These are phyloP conservation scores for Seriola dumerili DNA, from an alignment of 2,113 vertebrate species.

Conservation along the genomic window DNA sequence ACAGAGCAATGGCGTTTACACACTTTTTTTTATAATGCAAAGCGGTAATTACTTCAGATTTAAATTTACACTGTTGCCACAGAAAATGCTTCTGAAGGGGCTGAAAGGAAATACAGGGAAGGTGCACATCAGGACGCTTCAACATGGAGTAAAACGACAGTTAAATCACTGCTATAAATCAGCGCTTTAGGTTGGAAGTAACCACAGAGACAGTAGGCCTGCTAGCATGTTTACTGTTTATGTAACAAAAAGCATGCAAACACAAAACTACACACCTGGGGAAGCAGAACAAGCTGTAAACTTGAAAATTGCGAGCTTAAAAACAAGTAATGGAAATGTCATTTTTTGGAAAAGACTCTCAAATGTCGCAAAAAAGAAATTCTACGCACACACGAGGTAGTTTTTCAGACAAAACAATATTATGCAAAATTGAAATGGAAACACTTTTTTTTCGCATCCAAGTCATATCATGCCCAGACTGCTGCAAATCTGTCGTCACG, in stretches of 20 bases:
- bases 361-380: too few species aligned
- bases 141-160: not conserved
- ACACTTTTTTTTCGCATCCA: too few species aligned
- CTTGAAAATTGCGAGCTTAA: too few species aligned
- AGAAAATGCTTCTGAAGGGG: not conserved
- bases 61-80: not conserved
- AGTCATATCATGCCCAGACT: too few species aligned
- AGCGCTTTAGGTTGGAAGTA: not conserved
- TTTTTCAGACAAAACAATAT: too few species aligned
- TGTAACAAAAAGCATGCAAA: not conserved
- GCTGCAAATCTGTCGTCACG: too few species aligned
- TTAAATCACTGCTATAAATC: not conserved
- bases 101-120: not conserved
- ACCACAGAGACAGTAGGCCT: not conserved
- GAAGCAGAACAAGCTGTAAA: not conserved
- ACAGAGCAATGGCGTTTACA: conserved; percentile 8
- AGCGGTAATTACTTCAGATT: not conserved
- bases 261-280: not conserved
- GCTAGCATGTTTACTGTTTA: not conserved
- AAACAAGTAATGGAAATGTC: too few species aligned
- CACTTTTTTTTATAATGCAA: conserved; percentile 11
- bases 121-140: not conserved
- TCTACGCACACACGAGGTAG: too few species aligned
- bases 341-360: too few species aligned
- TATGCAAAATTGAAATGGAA: too few species aligned